A percentile compares a stretch with the other conserved stretches of the same genome.
phyloP scores from a whole-genome alignment of 2,113 vertebrate genomes.

The Brachypodius melanocephalos region DNA sequence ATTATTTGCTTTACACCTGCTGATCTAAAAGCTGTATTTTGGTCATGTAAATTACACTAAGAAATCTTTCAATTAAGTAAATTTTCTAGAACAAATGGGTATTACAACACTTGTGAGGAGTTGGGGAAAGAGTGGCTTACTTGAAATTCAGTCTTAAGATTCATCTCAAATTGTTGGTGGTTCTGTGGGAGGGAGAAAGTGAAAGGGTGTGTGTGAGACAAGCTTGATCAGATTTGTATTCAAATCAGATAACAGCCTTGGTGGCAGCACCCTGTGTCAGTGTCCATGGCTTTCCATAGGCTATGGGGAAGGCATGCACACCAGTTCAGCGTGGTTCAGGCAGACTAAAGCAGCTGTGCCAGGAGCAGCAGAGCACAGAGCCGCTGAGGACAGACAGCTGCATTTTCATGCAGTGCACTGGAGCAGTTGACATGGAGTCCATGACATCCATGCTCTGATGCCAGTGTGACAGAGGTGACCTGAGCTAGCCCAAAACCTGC shows the following conservation, averaged over 20 bases:
- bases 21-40: not conserved
- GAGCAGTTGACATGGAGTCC: not conserved
- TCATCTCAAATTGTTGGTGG: not conserved
- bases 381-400: not conserved
- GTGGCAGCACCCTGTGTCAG: not conserved
- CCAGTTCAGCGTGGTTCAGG: rapidly evolving
- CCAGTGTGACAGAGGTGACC: not conserved
- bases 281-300: rapidly evolving
- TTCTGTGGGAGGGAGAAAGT: not conserved
- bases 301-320: rapidly evolving
- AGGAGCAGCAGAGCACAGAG: not conserved
- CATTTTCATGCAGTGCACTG: not conserved
- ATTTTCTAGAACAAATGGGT: not conserved
- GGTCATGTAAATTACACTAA: not conserved
- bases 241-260: not conserved
- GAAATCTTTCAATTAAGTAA: not conserved
- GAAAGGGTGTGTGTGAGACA: not conserved
- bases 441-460: not conserved
- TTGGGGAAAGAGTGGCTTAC: not conserved
- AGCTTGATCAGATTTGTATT: not conserved
- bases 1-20: not conserved
- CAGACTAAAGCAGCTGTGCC: not conserved
- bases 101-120: not conserved
- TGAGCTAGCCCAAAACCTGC: not conserved
- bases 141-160: not conserved